Evolutionary conservation across 2,797 vertebrate species (phyloP), one percentile per base, ranked within the genome.

Genomic region (Pipistrellus pipistrellus): DNA sequence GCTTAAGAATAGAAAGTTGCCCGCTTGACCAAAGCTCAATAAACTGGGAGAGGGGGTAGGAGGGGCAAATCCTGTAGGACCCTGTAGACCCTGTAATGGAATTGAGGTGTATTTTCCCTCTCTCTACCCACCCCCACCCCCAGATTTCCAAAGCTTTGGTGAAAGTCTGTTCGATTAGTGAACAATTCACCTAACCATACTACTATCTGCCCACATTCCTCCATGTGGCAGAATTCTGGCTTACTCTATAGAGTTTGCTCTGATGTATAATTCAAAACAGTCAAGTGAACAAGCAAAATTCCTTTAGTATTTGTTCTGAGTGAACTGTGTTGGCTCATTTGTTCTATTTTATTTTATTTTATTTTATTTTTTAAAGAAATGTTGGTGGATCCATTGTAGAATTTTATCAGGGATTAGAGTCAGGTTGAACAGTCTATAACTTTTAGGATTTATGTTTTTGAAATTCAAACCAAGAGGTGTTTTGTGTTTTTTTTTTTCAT

Each of bases 291-390:
- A 53, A 76, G 53, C 6, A 66, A 23, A 88, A n/a, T 81, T 59
- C 9, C 3, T 87, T 64, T 64, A 51, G 20, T 20, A 25, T 77
- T 80, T 88, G 17, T 91, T 89, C 14, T 59, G 35, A 88, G 25
- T 64, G 62, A 91, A 94, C 30, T 84, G 38, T 92, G 18, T 88
- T 96, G 82, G 21, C n/a, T 84, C 80, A 13, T 69, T 62, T 72
- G 38, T 62, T 95, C 41, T 51, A 51, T 44, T 92, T 88, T 41
- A 86, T 62, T 55, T 46, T 46, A 35, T 35, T 35, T 35, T 38
- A 10, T 48, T 55, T 44, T 90, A 78, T 35, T 90, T 62, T 62
- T 30, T 62, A 62, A 62, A 77, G 53, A 71, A 23, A 23, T 93
- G 25, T 55, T 38, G 18, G 27, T 78, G 35, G 25, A 57, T n/a